Conservation (phyloP, 2,888 invertebrate species). For the Stratiomys singularior region DNA sequence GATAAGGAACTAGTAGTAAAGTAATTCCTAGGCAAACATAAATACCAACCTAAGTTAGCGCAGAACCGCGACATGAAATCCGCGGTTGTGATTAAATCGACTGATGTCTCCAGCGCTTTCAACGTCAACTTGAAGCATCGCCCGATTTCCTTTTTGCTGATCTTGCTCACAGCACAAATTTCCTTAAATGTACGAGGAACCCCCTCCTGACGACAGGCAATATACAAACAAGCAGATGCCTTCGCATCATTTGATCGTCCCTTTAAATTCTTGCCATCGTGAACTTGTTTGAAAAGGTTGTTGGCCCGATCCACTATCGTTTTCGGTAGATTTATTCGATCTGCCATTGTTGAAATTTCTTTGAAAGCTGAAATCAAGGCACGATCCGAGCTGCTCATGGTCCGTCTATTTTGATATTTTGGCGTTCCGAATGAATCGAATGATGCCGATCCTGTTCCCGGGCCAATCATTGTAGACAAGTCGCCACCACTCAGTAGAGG, state of each 20-base stretch:
- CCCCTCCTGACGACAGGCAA: constrained; percentile 98
- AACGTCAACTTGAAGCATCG: constrained; percentile 97
- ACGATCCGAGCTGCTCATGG: constrained; percentile 94
- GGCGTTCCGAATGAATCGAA: constrained; percentile 87
- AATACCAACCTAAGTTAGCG: constrained; percentile 82
- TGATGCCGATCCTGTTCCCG: constrained; percentile 80
- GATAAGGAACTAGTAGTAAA: background rate
- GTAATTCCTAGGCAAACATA: background rate
- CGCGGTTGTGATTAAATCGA: constrained; percentile 96
- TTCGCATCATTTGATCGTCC: constrained; percentile 98
- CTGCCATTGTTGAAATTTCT: constrained; percentile 98
- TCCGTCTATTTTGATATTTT: constrained; percentile 79
- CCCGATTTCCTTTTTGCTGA: constrained; percentile 99
- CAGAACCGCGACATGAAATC: constrained; percentile 99
- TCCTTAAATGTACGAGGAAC: constrained; percentile 99
- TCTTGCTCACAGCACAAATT: constrained; percentile 98
- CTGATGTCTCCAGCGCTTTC: constrained; percentile 95
- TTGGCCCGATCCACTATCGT: constrained; percentile 98
- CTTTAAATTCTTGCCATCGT: constrained; percentile 94
- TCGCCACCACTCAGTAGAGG: constrained; percentile 95
- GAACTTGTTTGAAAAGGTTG: constrained; percentile 97
- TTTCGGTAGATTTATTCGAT: constrained; percentile 95
- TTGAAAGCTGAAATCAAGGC: constrained; percentile 95
- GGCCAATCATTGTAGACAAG: constrained; percentile 94
- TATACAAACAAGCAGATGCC: constrained; percentile 98